Evolutionary conservation across 1,140 invertebrate species (phyloP).

Genomic region (Drosophila pruinosa): DNA sequence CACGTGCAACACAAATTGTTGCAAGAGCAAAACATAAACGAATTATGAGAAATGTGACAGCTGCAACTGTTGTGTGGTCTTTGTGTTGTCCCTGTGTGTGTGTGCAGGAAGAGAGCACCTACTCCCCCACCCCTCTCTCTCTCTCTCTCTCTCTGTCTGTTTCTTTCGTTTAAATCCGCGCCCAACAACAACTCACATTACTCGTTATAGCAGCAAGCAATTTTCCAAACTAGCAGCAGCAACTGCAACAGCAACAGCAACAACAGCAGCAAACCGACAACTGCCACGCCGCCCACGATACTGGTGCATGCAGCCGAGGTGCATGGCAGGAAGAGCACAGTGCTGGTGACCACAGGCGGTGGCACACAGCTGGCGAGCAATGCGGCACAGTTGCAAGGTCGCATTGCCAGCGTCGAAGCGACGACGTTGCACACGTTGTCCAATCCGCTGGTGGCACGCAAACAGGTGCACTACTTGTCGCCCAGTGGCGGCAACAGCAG

Average conservation of each 20-base stretch:
- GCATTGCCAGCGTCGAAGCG: constrained; percentile 14
- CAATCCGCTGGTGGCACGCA: constrained; percentile 30
- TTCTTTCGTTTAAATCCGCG: constrained; percentile 47
- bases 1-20: constrained; percentile 5
- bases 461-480: constrained; percentile 63
- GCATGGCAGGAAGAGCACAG: constrained; percentile 58
- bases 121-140: too few species aligned
- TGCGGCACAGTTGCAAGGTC: constrained; percentile 26
- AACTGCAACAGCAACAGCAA: constrained; percentile 21
- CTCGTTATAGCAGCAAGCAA: constrained; percentile 82
- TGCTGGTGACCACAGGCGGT: constrained; percentile 49
- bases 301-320: constrained; percentile 69
- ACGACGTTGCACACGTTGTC: constrained; percentile 2
- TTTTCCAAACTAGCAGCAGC: constrained; percentile 78
- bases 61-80: too few species aligned
- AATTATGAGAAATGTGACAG: not conserved
- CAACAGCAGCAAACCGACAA: constrained; percentile 7
- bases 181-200: constrained; percentile 70
- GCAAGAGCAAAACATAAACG: not conserved
- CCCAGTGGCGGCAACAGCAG: constrained; percentile 21
- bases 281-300: constrained; percentile 65
- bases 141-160: not conserved
- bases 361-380: constrained; percentile 33
- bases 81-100: too few species aligned
- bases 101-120: too few species aligned